These are phyloP conservation scores for Cotesia glomerata DNA, from an alignment of 1,140 invertebrate genomes.

Conservation along the genomic window DNA sequence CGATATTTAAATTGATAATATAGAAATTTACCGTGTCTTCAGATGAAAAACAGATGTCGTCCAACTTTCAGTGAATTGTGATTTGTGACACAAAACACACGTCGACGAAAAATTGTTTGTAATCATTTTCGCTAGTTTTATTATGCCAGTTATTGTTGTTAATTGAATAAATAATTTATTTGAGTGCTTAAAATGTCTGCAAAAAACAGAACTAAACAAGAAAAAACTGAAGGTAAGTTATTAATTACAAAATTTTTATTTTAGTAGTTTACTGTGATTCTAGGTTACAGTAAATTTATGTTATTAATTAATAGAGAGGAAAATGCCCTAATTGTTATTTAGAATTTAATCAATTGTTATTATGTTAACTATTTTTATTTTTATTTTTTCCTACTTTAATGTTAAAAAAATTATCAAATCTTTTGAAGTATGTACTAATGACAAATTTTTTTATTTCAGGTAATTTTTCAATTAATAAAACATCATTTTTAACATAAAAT, in stretches of 20 bases:
- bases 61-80: not conserved
- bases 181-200: constrained; percentile 42
- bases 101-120: constrained; percentile 1
- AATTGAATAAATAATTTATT: not conserved
- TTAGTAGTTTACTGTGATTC: not conserved
- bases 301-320: not conserved
- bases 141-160: not conserved
- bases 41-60: not conserved
- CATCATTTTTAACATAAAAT: too few species aligned
- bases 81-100: not conserved
- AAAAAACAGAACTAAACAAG: constrained; percentile 50
- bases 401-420: too few species aligned
- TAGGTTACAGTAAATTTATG: constrained; percentile 11
- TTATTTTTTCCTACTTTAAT: too few species aligned
- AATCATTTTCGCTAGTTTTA: not conserved
- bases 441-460: too few species aligned
- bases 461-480: too few species aligned
- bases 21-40: not conserved
- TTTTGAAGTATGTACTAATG: too few species aligned
- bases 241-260: constrained; percentile 15
- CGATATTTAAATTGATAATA: not conserved
- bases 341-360: too few species aligned
- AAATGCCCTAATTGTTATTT: too few species aligned
- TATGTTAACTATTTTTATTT: too few species aligned
- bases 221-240: constrained; percentile 48